phyloP scores from a whole-genome alignment of 2,113 vertebrate species.

The Hymenochirus boettgeri region DNA sequence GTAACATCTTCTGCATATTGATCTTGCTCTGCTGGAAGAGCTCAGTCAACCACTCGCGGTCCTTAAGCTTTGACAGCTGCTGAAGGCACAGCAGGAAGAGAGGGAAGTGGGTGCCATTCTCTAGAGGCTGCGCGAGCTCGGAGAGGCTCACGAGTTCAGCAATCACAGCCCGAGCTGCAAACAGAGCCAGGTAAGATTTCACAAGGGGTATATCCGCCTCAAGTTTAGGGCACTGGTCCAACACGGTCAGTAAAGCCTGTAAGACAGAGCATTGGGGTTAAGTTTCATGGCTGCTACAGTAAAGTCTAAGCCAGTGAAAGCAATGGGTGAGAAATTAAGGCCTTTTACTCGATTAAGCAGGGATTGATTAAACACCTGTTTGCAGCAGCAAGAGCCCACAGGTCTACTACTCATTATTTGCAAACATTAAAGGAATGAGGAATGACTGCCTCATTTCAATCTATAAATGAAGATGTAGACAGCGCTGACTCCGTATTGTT shows the following conservation, averaged over 20 bases:
- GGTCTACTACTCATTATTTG: no score
- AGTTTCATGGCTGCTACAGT: no score
- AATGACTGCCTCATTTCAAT: no score
- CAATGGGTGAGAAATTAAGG: no score
- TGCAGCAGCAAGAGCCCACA: no score
- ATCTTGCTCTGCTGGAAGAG: conserved; percentile 96
- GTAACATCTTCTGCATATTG: conserved; percentile 99
- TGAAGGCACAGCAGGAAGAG: conserved; percentile 98
- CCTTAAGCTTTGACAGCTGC: conserved; percentile 90
- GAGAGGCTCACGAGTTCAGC: conserved; percentile 93
- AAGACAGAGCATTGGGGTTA: not conserved
- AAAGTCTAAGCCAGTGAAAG: no score
- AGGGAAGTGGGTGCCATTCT: conserved; percentile 96
- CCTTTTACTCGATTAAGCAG: no score
- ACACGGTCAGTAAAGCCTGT: conserved; percentile 87
- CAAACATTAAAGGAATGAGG: no score
- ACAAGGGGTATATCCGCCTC: conserved; percentile 93
- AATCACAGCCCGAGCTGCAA: conserved; percentile 90
- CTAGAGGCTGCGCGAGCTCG: conserved; percentile 91
- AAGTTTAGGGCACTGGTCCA: conserved; percentile 97
- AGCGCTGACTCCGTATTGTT: no score
- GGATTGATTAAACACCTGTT: no score
- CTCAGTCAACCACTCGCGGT: conserved; percentile 93
- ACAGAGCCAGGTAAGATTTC: conserved; percentile 97
- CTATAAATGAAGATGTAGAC: no score